phyloP scores from a whole-genome alignment of 2,797 vertebrate genomes.

The Sebastes aleutianus region DNA sequence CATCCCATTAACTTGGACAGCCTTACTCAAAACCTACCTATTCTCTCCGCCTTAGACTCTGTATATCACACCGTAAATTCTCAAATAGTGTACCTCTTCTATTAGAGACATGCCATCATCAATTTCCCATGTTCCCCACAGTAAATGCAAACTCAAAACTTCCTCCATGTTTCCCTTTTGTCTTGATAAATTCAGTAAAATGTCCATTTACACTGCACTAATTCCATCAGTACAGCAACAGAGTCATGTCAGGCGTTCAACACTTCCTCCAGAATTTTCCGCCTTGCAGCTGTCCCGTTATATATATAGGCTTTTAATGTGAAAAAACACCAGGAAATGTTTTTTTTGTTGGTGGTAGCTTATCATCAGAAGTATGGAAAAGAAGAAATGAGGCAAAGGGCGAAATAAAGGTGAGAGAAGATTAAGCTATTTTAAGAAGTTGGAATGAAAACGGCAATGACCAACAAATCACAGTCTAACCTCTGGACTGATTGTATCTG shows the following conservation, averaged over 20 bases:
- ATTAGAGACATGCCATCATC: neutral
- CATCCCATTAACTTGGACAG: no score
- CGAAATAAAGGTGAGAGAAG: conserved; percentile 11
- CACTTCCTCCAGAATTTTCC: no score
- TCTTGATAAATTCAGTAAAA: neutral
- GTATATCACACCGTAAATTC: neutral
- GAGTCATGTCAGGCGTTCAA: neutral
- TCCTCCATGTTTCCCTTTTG: neutral
- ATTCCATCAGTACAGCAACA: neutral
- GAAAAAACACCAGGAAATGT: neutral
- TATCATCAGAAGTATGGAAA: no score
- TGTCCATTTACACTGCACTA: neutral
- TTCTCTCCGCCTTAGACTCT: neutral
- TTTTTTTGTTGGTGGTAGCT: no score
- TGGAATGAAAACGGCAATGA: conserved; percentile 14
- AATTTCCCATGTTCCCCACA: neutral
- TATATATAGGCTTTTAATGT: neutral
- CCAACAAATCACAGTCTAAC: neutral
- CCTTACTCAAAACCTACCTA: no score
- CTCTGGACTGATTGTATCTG: conserved; percentile 13
- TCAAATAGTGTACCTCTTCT: neutral
- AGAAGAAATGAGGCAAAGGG: neutral
- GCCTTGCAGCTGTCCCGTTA: neutral
- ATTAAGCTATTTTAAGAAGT: conserved; percentile 41
- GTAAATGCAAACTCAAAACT: neutral